Evolutionary conservation across 2,888 invertebrate species (phyloP), one percentile per base, ranked within the genome.

Genomic region (Odiellus spinosus): DNA sequence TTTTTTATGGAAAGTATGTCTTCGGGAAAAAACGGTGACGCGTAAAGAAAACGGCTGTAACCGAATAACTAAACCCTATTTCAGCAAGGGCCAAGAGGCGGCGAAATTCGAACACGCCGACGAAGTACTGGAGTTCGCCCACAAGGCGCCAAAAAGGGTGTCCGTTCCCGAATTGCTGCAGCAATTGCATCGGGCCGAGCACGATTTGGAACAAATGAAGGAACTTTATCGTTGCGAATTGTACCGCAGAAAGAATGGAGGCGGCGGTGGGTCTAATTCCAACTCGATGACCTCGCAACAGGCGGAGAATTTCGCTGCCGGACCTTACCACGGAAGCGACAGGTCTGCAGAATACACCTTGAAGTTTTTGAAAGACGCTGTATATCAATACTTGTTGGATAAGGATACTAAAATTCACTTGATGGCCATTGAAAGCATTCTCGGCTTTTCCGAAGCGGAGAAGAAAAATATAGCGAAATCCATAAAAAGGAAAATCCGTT

Each of bases 311-410:
- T 26, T 26, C 26, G 26, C 26, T 26, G 4, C 26, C 5, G 26
- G 26, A 26, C 5, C 26, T 26, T 26, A 26, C 26, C 26, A 26
- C 26, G 12, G 11, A 2, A 15, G 18, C 15, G 52, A 60, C 47
- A 59, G 61, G 48, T 87, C 88, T 69, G 85, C 88, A n/a, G 85
- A 86, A 68, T 80, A 88, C 55, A 87, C 86, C 17, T 71, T 90
- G 61, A 85, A 86, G 67, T 90, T 90, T 70, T 74, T 90, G 53
- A 88, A 87, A 68, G 88, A 88, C 52, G 88, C 90, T 45, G 77
- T 90, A 60, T 90, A 86, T 66, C 88, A 90, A 65, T 90, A 87
- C 67, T 72, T 90, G 49, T 83, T 87, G 2, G 87, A 88, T 63
- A 80, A 79, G 57, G 86, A 88, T 64, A 86, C 87, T 62, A 80